Percentiles rank a stretch among this genome's conserved stretches.
Evolutionary conservation across 2,113 vertebrate species (phyloP).

Genomic region (human): DNA sequence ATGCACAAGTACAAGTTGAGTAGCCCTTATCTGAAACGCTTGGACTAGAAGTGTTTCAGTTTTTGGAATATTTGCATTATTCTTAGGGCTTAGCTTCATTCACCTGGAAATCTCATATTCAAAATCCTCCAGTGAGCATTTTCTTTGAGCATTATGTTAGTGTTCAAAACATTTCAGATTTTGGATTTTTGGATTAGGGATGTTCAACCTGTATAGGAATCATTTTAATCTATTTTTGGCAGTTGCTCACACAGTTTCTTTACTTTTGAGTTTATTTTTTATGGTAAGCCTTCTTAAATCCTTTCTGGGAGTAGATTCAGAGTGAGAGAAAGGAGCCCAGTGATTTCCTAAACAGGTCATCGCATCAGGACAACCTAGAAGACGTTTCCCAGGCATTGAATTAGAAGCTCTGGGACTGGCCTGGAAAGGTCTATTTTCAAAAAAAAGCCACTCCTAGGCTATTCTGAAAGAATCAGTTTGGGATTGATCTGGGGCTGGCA

Average conservation of each 20-base stretch:
- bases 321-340: neutral
- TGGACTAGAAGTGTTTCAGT: neutral
- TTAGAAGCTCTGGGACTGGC: neutral
- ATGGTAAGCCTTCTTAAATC: neutral
- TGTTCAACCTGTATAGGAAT: neutral
- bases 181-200: neutral
- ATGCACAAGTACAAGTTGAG: neutral
- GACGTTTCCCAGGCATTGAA: neutral
- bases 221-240: neutral
- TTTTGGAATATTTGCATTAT: neutral
- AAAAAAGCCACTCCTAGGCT: neutral
- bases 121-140: neutral
- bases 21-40: neutral
- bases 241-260: constrained; percentile 26
- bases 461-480: neutral
- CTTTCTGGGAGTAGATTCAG: constrained; percentile 10
- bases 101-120: neutral
- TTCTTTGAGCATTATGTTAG: neutral
- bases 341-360: constrained; percentile 5
- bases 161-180: neutral
- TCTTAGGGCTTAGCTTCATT: neutral
- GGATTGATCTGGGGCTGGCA: neutral
- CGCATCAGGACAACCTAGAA: neutral
- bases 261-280: constrained; percentile 34
- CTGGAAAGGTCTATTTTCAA: neutral